Evolutionary conservation across 1,140 invertebrate species (phyloP), one percentile per base, ranked within the genome.

Genomic region (Tetramorium alpestre): DNA sequence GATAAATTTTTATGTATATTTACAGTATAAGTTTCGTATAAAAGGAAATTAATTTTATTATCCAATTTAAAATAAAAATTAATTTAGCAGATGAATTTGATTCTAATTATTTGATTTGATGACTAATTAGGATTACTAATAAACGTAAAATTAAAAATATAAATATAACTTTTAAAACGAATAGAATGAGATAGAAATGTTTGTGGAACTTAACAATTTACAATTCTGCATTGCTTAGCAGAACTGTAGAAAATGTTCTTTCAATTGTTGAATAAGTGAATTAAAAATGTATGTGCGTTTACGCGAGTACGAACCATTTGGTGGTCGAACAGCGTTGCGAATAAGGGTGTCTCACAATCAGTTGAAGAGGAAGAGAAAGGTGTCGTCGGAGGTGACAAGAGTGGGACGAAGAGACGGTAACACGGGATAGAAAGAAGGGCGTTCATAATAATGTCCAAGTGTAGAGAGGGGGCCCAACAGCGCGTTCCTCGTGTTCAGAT

Each of bases 401-500:
- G 87, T 91, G 51, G 85, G 86, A 88, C 86, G 51, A 60, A 87
- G 87, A 92, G 25, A 67, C 33, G 41, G 72, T 72, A 80, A 67
- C 72, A 87, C 22, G 69, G 89, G 67, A 80, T 80, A 81, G 82
- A 89, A 77, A 87, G 85, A 84, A 85, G 88, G 85, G 87, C 92
- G 89, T 93, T 92, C 91, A 94, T 94, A 94, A 94, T 94, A 93
- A 94, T 89, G 88, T 90, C 77, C 47, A 25, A 56, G 56, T n/a
- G n/a, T 2, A 11, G 62, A 6, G 87, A 88, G 90, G 92, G 92
- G 89, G 85, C 65, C 65, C 56, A 73, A 73, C 65, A 70, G 89
- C 89, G 89, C 89, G 87, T 80, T 89, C 86, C 89, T 88, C 85
- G 87, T 88, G 91, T 86, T 94, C 93, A 92, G 93, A 94, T 94